These are phyloP conservation scores for Paramormyrops hopkinsi DNA, from an alignment of 2,797 vertebrate genomes.

Conservation along the genomic window DNA sequence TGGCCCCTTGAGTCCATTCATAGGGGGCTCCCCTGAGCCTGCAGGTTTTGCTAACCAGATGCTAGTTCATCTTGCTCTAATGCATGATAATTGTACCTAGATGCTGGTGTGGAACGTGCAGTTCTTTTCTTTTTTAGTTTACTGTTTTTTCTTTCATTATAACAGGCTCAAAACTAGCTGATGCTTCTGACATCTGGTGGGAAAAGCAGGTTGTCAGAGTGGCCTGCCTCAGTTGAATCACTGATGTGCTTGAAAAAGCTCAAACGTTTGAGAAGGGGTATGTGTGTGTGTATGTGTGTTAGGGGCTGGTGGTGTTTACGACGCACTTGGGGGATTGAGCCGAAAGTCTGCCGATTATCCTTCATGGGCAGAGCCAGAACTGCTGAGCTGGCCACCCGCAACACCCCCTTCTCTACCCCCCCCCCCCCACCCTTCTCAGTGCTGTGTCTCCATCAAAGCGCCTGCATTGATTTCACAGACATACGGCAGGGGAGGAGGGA, in stretches of 20 bases:
- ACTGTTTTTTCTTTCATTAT: constrained; percentile 20
- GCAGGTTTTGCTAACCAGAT: not conserved
- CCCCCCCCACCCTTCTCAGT: constrained; percentile 19
- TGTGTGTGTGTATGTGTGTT: not conserved
- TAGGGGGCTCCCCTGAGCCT: not conserved
- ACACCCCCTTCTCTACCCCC: constrained; percentile 25
- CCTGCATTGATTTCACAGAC: constrained; percentile 47
- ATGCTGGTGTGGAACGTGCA: not conserved
- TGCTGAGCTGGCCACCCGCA: constrained; percentile 26
- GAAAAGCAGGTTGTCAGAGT: constrained; percentile 36
- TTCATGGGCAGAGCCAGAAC: constrained; percentile 30
- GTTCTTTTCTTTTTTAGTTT: not conserved
- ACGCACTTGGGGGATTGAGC: not conserved
- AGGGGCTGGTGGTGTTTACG: not conserved
- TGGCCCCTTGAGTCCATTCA: not conserved
- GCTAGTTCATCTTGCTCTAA: not conserved
- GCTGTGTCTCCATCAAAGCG: constrained; percentile 30
- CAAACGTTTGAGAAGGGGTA: not conserved
- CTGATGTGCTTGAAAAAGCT: constrained; percentile 33
- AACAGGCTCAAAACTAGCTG: constrained; percentile 55
- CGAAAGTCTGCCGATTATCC: constrained; percentile 34
- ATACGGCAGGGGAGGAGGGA: constrained; percentile 23
- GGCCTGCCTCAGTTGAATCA: constrained; percentile 17
- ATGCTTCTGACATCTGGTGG: constrained; percentile 46
- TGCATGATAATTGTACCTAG: not conserved